phyloP scores from a whole-genome alignment of 2,888 invertebrate genomes.

The Oligia latruncula region DNA sequence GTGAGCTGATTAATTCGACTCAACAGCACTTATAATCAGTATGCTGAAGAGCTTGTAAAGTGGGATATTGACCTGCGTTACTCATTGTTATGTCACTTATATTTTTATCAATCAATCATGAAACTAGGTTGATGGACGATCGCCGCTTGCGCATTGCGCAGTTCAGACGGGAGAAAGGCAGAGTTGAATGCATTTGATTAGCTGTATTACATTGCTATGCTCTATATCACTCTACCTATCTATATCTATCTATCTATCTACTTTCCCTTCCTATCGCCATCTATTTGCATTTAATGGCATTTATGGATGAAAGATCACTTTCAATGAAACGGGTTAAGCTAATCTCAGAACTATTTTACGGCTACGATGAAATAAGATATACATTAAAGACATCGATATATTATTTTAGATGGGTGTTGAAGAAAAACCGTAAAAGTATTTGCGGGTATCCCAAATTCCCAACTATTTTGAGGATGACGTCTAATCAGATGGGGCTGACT shows the following conservation, averaged over 20 bases:
- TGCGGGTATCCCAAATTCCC: neutral
- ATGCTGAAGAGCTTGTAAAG: constrained; percentile 20
- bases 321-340: neutral
- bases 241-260: too few species aligned
- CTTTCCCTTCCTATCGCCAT: constrained; percentile 19
- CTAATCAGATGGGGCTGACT: neutral
- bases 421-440: neutral
- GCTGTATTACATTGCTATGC: constrained; percentile 4
- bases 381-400: neutral
- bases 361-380: neutral
- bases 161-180: constrained; percentile 34
- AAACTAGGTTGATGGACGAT: constrained; percentile 52
- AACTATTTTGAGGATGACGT: neutral
- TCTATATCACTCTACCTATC: too few species aligned
- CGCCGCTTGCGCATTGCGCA: constrained; percentile 34
- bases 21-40: constrained; percentile 20
- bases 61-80: constrained; percentile 37
- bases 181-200: constrained; percentile 33
- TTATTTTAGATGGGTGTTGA: neutral
- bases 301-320: neutral
- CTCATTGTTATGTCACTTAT: constrained; percentile 46
- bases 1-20: constrained; percentile 40
- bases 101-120: constrained; percentile 58
- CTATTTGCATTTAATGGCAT: constrained; percentile 14
- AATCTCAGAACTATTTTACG: neutral